Evolutionary conservation across 2,113 vertebrate species (phyloP), one percentile per base, ranked within the genome.

Genomic region (Tyrannus savana): DNA sequence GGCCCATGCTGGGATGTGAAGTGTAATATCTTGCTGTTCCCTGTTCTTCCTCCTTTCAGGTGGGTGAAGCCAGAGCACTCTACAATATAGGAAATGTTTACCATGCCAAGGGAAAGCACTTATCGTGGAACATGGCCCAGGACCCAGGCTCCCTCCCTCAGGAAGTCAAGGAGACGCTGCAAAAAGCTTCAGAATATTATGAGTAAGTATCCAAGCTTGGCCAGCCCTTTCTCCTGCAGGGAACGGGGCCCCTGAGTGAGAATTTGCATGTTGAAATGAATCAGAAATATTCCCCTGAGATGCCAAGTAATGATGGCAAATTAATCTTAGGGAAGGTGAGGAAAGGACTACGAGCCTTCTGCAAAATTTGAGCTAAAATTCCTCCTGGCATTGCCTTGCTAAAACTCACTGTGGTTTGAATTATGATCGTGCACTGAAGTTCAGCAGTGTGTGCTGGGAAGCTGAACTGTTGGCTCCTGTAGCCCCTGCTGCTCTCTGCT

Each of bases 21-120:
- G 19, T 53, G n/a, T 80, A 23, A 89, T 7, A 31, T 9, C 18
- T 79, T 47, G 63, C 30, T 84, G 25, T 25, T 80, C 2, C 12
- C 28, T 85, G 2, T 46, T 62, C 46, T 92, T 63, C 39, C 12
- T 23, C 76, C 41, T 19, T 44, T 23, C 60, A 99, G 99, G 98
- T 99, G 3, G 99, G 99, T 42, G 99, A 99, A 97, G 99, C 99
- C 12, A 97, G 99, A 91, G 99, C 99, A 0, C 97, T 99, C 50
- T 99, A 99, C 93, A 99, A 99, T 85, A 98, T 99, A 5, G 99
- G 99, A 21, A 99, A 99, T 5, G 99, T 99, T 91, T 99, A 98
- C 95, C 99, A 99, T 8, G 99, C 99, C 19, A 99, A 99, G 94
- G 99, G 99, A 7, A 99, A 99, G 97, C 99, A 99, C 90, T 98